Evolutionary conservation across 37 sponge, comb jelly and placozoan species (phyloP).

Genomic region (Crambe crambe): DNA sequence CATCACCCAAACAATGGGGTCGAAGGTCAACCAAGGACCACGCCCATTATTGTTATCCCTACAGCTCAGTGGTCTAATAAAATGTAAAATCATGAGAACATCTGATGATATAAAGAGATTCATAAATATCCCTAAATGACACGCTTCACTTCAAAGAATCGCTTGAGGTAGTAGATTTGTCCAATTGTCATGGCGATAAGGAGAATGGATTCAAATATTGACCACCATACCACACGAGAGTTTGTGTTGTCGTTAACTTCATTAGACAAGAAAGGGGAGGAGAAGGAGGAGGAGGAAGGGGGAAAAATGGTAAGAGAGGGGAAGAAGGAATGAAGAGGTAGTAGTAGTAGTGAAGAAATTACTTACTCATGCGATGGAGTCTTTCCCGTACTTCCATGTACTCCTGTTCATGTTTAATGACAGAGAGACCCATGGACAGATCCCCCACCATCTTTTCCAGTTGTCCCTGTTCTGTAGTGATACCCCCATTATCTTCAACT

Average conservation of each 20-base stretch:
- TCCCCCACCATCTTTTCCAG: constrained; percentile 88
- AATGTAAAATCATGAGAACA: too few relatives aligned
- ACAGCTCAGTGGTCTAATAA: too few relatives aligned
- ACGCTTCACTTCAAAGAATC: constrained; percentile 98
- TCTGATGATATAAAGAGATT: too few relatives aligned
- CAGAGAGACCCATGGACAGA: constrained; percentile 77
- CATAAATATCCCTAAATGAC: constrained; percentile 69
- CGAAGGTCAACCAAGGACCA: too few relatives aligned
- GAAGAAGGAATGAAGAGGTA: constrained; percentile 9
- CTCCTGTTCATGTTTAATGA: constrained; percentile 98
- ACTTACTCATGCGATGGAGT: constrained; percentile 96
- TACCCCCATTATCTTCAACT: background rate
- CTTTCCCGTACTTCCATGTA: constrained; percentile 99
- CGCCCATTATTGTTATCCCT: too few relatives aligned
- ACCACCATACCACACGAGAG: constrained; percentile 99
- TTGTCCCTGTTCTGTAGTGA: constrained; percentile 68
- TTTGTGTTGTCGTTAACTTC: constrained; percentile 98
- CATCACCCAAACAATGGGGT: too few relatives aligned
- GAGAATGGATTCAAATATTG: constrained; percentile 94
- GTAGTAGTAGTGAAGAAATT: background rate
- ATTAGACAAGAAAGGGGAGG: constrained; percentile 2
- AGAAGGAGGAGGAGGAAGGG: background rate
- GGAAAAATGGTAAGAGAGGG: constrained; percentile 4
- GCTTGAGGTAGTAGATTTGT: constrained; percentile 98
- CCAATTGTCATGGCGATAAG: constrained; percentile 94